A percentile compares a stretch with the other conserved stretches of the same genome.
These are phyloP conservation scores for Nothura maculosa DNA, from an alignment of 2,797 vertebrate species.

Conservation along the genomic window DNA sequence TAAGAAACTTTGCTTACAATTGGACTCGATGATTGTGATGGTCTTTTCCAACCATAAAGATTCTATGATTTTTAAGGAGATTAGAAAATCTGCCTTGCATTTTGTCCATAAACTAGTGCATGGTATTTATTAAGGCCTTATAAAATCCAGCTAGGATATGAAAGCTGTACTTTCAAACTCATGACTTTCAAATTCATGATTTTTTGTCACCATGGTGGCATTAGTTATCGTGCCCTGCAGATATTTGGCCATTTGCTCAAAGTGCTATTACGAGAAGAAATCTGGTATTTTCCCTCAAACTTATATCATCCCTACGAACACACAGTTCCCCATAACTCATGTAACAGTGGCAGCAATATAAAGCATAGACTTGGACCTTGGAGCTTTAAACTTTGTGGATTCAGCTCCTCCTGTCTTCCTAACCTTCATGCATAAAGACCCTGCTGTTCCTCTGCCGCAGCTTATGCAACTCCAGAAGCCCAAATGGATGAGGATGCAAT, in stretches of 20 bases:
- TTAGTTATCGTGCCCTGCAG: background rate
- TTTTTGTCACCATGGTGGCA: background rate
- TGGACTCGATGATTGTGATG: no score
- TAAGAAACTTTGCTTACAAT: background rate
- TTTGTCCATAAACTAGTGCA: background rate
- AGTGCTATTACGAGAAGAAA: background rate
- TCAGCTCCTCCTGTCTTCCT: background rate
- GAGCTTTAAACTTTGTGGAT: background rate
- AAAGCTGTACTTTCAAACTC: background rate
- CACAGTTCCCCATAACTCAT: background rate
- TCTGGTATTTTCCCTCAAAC: background rate
- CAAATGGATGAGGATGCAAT: background rate
- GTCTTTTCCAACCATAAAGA: no score
- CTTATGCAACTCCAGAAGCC: background rate
- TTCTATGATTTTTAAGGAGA: background rate
- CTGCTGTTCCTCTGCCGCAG: background rate
- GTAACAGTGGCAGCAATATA: background rate
- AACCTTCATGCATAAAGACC: background rate
- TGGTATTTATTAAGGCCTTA: background rate
- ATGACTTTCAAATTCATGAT: no score
- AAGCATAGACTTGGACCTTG: background rate
- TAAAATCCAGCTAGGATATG: background rate
- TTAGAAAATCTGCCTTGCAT: background rate
- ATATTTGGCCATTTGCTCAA: background rate
- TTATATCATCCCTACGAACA: background rate